These are phyloP conservation scores for Enteromius viviparus DNA, from an alignment of 2,797 vertebrate species.

Conservation along the genomic window DNA sequence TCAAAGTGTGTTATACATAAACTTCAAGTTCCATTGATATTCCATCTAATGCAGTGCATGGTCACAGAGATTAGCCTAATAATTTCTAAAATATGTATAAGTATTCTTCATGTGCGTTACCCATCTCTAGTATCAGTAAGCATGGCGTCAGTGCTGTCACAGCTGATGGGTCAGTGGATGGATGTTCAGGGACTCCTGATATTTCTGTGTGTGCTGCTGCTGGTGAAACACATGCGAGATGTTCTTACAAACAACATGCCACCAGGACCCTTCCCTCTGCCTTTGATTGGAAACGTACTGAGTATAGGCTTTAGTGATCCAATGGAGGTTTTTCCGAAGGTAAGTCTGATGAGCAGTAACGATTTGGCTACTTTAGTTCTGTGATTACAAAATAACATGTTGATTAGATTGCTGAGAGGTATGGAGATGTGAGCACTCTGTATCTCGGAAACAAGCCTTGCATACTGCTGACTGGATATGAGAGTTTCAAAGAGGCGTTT, in stretches of 20 bases:
- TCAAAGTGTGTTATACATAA: too few relatives aligned
- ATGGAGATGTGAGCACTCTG: slow-evolving; percentile 71
- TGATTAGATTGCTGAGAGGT: slow-evolving; percentile 70
- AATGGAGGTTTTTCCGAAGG: slow-evolving; percentile 61
- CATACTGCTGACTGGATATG: slow-evolving; percentile 67
- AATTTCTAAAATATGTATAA: background rate
- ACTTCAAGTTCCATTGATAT: background rate
- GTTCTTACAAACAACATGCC: slow-evolving; percentile 52
- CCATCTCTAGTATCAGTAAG: background rate
- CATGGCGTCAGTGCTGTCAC: slow-evolving; percentile 24
- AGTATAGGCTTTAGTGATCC: slow-evolving; percentile 48
- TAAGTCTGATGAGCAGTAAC: slow-evolving; percentile 19
- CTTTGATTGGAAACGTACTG: slow-evolving; percentile 67
- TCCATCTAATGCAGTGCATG: background rate
- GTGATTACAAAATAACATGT: background rate
- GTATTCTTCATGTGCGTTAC: background rate
- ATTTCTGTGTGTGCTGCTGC: slow-evolving; percentile 56
- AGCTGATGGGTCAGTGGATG: slow-evolving; percentile 40
- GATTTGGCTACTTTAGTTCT: background rate
- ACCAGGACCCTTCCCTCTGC: slow-evolving; percentile 65
- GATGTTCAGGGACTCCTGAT: slow-evolving; percentile 63
- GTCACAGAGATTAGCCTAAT: background rate
- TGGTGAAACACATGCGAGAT: slow-evolving; percentile 63
- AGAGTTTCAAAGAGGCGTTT: slow-evolving; percentile 76
- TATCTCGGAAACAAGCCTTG: slow-evolving; percentile 31